Conservation (phyloP, 2,113 vertebrate species). For the Nyctibius bracteatus region DNA sequence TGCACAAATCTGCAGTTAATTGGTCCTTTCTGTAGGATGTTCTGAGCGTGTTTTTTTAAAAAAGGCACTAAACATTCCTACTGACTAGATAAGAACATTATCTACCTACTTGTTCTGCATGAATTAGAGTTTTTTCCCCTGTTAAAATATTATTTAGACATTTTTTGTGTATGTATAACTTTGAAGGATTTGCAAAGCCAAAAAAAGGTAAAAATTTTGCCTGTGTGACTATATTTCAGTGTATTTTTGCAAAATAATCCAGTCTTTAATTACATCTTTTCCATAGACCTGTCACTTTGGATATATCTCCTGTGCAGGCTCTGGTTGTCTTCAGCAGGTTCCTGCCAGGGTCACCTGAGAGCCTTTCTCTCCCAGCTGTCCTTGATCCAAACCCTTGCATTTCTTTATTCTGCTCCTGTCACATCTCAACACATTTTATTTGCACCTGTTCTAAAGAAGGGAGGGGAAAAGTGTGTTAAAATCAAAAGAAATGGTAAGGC, state of each 20-base stretch:
- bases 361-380: background rate
- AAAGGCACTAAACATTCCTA: background rate
- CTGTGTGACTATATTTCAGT: background rate
- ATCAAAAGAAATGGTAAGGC: background rate
- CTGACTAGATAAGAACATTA: background rate
- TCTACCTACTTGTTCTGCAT: background rate
- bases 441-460: background rate
- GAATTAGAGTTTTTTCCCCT: background rate
- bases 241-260: background rate
- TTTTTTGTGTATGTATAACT: too few relatives aligned
- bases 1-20: background rate
- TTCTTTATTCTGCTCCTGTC: background rate
- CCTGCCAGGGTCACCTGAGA: background rate
- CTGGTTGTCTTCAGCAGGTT: background rate
- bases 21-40: background rate
- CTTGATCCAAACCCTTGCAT: background rate
- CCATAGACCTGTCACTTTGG: background rate
- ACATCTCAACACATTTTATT: rapidly evolving
- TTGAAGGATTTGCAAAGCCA: background rate
- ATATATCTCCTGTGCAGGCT: background rate
- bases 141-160: too few relatives aligned
- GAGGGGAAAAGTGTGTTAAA: rapidly evolving
- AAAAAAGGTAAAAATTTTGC: background rate
- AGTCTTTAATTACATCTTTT: background rate
- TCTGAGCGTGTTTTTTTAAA: background rate